These are phyloP conservation scores for Cephus pygmeus DNA, from an alignment of 2,888 invertebrate genomes.

Conservation along the genomic window DNA sequence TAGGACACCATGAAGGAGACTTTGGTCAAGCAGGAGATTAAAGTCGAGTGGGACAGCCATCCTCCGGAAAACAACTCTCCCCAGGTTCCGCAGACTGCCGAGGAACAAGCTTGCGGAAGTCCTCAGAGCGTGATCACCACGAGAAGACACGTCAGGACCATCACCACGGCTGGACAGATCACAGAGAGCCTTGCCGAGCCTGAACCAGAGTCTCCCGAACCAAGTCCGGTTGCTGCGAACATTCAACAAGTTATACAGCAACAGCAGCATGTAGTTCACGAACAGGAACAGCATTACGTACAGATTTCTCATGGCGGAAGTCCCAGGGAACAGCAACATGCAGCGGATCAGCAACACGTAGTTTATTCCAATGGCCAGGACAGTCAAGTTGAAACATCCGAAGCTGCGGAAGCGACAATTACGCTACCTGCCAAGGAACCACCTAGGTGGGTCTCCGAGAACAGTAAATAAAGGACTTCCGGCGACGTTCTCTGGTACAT, in stretches of 20 bases:
- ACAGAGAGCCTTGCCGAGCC: constrained; percentile 59
- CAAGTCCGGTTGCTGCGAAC: constrained; percentile 32
- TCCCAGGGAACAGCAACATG: constrained; percentile 42
- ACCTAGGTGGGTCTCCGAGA: constrained; percentile 53
- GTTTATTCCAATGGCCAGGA: constrained; percentile 55
- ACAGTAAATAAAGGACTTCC: background rate
- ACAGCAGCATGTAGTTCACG: constrained; percentile 19
- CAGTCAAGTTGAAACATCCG: constrained; percentile 40
- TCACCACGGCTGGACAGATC: constrained; percentile 73
- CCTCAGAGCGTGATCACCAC: constrained; percentile 69
- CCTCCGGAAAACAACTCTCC: constrained; percentile 45
- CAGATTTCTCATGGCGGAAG: constrained; percentile 49
- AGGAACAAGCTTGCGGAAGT: constrained; percentile 46
- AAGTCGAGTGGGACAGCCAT: constrained; percentile 58
- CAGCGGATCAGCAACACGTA: constrained; percentile 39
- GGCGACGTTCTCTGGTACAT: background rate
- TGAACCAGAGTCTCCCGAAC: constrained; percentile 50
- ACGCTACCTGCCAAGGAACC: constrained; percentile 62
- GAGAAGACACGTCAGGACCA: constrained; percentile 71
- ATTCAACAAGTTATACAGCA: constrained; percentile 43
- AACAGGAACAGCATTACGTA: constrained; percentile 44
- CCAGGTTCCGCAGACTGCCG: constrained; percentile 38
- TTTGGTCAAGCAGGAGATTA: constrained; percentile 54
- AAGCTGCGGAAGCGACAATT: constrained; percentile 61
- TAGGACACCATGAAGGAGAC: constrained; percentile 62